Evolutionary conservation across 2,113 vertebrate genomes (phyloP).

Genomic region (Strix aluco): DNA sequence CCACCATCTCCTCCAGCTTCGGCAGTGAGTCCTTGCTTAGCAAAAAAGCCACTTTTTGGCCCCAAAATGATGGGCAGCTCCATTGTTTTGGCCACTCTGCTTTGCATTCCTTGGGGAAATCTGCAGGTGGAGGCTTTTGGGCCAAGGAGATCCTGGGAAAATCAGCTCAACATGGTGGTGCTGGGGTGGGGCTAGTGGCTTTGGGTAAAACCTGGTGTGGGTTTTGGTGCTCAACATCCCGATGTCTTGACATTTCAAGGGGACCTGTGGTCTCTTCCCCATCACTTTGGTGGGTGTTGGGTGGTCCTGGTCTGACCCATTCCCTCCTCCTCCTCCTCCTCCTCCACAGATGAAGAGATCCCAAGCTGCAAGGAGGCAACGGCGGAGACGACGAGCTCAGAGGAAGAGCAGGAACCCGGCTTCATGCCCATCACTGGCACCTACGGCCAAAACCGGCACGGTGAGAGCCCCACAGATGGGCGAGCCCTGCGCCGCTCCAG

Average conservation of each 20-base stretch:
- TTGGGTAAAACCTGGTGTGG: neutral
- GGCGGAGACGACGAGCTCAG: conserved; percentile 92
- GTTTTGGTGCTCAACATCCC: neutral
- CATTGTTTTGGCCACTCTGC: neutral
- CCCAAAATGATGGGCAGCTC: neutral
- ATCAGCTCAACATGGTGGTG: accelerated
- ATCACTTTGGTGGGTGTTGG: accelerated
- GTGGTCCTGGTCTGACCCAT: neutral
- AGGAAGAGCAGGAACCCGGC: conserved; percentile 90
- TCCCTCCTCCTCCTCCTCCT: neutral
- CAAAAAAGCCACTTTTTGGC: accelerated
- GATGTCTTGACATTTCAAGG: accelerated
- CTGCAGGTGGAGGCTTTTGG: neutral
- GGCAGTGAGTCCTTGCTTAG: conserved; percentile 83
- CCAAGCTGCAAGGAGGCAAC: conserved; percentile 88
- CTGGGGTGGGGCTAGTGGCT: neutral
- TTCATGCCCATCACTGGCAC: conserved; percentile 79
- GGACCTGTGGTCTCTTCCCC: neutral
- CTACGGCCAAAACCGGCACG: conserved; percentile 75
- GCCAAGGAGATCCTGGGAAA: neutral
- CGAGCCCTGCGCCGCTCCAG: conserved; percentile 92
- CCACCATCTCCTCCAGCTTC: conserved; percentile 95
- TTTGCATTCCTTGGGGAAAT: neutral
- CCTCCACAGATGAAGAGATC: conserved; percentile 86
- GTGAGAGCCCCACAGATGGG: conserved; percentile 87